Conservation (phyloP, 1,140 invertebrate species). For the Polyergus mexicanus region DNA sequence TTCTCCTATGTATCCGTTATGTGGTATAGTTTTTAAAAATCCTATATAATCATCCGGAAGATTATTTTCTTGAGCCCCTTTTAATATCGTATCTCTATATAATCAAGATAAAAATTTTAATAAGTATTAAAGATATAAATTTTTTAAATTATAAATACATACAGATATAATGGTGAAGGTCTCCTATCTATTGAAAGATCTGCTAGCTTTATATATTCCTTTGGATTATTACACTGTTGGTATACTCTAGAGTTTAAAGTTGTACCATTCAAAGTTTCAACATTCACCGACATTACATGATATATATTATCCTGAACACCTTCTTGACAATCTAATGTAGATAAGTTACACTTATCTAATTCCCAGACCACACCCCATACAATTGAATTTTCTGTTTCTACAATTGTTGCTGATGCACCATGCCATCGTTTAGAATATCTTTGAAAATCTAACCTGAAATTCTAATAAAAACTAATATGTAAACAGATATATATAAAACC, state of each 20-base stretch:
- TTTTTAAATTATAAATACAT: slow-evolving; percentile 48
- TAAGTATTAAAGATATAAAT: not conserved
- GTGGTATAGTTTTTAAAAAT: slow-evolving; percentile 88
- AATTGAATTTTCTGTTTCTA: slow-evolving; percentile 86
- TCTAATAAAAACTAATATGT: slow-evolving; percentile 84
- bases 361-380: slow-evolving; percentile 95
- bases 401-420: slow-evolving; percentile 92
- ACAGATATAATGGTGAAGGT: slow-evolving; percentile 91
- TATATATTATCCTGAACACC: slow-evolving; percentile 91
- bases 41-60: slow-evolving; percentile 90
- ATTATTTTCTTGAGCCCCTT: slow-evolving; percentile 90
- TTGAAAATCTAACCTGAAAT: slow-evolving; percentile 91
- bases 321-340: slow-evolving; percentile 91
- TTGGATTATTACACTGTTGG: slow-evolving; percentile 87
- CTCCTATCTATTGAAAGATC: slow-evolving; percentile 87
- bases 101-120: slow-evolving; percentile 43
- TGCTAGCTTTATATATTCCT: slow-evolving; percentile 79
- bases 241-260: slow-evolving; percentile 89
- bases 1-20: slow-evolving; percentile 89
- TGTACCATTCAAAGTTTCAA: slow-evolving; percentile 87
- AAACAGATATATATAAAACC: too few relatives aligned
- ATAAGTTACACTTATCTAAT: slow-evolving; percentile 89
- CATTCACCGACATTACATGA: slow-evolving; percentile 88
- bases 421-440: slow-evolving; percentile 90
- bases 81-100: slow-evolving; percentile 85